phyloP scores from a whole-genome alignment of 2,888 invertebrate genomes.

The Keiferia lycopersicella region DNA sequence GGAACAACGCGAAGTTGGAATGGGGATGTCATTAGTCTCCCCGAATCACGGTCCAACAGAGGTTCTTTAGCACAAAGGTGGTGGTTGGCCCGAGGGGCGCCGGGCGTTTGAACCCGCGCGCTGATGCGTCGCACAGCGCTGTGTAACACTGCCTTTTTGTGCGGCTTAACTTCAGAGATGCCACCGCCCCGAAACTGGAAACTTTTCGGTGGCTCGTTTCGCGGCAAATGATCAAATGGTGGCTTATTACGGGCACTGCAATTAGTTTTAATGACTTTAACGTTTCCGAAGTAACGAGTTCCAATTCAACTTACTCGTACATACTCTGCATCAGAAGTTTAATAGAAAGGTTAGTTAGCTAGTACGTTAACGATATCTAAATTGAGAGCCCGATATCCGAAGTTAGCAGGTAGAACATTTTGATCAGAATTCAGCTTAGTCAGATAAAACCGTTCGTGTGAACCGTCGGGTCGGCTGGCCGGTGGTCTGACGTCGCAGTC shows the following conservation, averaged over 20 bases:
- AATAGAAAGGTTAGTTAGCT: neutral
- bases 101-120: slow-evolving; percentile 41
- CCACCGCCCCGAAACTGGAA: slow-evolving; percentile 12
- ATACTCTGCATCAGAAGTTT: neutral
- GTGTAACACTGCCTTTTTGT: slow-evolving; percentile 39
- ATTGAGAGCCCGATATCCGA: neutral
- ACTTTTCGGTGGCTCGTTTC: slow-evolving; percentile 10
- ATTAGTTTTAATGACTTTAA: slow-evolving; percentile 5
- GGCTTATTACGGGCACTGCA: neutral
- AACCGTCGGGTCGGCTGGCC: neutral
- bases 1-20: slow-evolving; percentile 29
- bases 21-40: slow-evolving; percentile 60
- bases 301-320: neutral
- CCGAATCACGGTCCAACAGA: slow-evolving; percentile 58
- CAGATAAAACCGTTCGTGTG: slow-evolving; percentile 3
- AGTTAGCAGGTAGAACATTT: slow-evolving; percentile 4
- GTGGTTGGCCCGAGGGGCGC: slow-evolving; percentile 27
- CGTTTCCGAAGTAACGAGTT: neutral
- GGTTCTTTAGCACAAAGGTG: slow-evolving; percentile 43
- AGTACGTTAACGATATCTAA: neutral
- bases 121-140: slow-evolving; percentile 40
- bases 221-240: slow-evolving; percentile 7
- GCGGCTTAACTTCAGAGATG: slow-evolving; percentile 14
- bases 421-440: slow-evolving; percentile 7
- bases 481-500: slow-evolving; percentile 1